Evolutionary conservation across 2,113 vertebrate genomes (phyloP).

Genomic region (Apteryx owenii): DNA sequence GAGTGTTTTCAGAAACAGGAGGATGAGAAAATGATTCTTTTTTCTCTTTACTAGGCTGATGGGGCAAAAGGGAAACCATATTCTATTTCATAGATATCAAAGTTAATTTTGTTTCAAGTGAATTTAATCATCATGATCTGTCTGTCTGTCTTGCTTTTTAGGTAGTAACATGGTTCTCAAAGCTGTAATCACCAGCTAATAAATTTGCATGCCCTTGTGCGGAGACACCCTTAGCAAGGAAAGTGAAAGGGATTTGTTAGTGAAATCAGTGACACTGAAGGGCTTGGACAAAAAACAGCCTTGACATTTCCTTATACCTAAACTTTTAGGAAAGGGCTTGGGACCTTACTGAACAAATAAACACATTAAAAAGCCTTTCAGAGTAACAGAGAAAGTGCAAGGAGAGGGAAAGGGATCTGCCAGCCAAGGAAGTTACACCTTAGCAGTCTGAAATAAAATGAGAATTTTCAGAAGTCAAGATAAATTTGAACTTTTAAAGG

Average conservation of each 20-base stretch:
- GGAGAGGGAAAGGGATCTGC: neutral
- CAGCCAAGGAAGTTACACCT: neutral
- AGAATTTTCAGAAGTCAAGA: neutral
- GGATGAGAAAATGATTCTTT: neutral
- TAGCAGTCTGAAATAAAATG: neutral
- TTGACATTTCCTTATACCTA: neutral
- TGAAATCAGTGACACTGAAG: neutral
- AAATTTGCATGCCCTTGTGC: neutral
- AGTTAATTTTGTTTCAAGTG: neutral
- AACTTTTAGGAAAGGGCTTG: neutral
- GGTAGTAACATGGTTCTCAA: neutral
- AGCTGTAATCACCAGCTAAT: neutral
- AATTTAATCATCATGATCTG: neutral
- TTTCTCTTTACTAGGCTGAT: neutral
- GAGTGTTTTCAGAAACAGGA: neutral
- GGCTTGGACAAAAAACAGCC: neutral
- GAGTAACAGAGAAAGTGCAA: neutral
- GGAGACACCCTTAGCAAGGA: neutral
- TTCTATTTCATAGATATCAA: neutral
- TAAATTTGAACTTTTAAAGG: neutral
- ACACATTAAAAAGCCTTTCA: neutral
- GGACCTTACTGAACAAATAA: neutral
- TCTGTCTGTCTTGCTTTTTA: neutral
- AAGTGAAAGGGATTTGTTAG: neutral
- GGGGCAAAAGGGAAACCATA: neutral